phyloP scores from a whole-genome alignment of 2,888 invertebrate species.

The Tryphoninae sp. region DNA sequence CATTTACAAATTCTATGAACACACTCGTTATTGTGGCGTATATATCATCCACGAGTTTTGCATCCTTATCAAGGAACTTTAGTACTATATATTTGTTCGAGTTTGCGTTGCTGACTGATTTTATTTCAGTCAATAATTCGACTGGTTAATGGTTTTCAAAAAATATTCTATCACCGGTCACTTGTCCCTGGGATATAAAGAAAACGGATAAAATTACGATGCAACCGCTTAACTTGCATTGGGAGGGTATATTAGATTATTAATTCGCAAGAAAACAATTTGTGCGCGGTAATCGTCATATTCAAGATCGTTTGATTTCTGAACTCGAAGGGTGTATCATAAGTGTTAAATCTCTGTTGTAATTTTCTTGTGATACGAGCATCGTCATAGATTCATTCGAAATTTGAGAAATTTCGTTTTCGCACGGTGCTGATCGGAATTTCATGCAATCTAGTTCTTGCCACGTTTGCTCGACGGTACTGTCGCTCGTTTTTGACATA shows the following conservation, averaged over 20 bases:
- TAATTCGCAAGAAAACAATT: not conserved
- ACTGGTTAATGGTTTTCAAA: not conserved
- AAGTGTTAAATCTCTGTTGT: slow-evolving; percentile 24
- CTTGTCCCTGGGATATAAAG: not conserved
- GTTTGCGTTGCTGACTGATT: not conserved
- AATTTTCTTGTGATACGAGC: slow-evolving; percentile 33
- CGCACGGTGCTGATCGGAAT: slow-evolving; percentile 48
- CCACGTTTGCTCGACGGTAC: slow-evolving; percentile 57
- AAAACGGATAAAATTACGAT: not conserved
- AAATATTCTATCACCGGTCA: not conserved
- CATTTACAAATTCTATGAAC: slow-evolving; percentile 11
- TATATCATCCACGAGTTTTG: not conserved
- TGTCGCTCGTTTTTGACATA: not conserved
- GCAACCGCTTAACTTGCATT: not conserved
- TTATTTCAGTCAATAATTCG: slow-evolving; percentile 10
- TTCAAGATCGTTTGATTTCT: slow-evolving; percentile 28
- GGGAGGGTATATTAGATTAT: not conserved
- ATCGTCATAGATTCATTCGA: slow-evolving; percentile 44
- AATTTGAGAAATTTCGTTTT: slow-evolving; percentile 55
- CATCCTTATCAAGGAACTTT: slow-evolving; percentile 44
- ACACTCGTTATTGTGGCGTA: not conserved
- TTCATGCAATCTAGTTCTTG: slow-evolving; percentile 64
- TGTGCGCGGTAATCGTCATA: slow-evolving; percentile 22
- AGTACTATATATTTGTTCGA: slow-evolving; percentile 20
- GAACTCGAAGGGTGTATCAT: slow-evolving; percentile 23